Conservation (phyloP, 2,888 invertebrate genomes). For the Exephanes ischioxanthus region DNA sequence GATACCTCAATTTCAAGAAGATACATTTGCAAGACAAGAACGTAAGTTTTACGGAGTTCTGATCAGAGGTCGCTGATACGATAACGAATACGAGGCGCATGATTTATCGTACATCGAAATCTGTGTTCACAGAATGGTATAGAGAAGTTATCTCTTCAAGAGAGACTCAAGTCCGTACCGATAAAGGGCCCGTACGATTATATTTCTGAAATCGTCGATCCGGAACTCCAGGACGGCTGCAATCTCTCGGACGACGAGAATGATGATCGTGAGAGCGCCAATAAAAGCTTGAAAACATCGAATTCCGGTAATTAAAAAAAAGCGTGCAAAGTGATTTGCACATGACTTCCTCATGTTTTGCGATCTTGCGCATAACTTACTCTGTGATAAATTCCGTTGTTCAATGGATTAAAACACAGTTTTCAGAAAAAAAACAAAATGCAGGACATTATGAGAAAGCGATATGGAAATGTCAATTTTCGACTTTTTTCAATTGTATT, state of each 20-base stretch:
- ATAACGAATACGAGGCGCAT: background rate
- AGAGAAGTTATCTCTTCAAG: conserved; percentile 80
- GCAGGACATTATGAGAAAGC: no score
- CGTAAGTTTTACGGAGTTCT: conserved; percentile 78
- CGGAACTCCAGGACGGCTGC: conserved; percentile 83
- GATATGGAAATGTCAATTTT: no score
- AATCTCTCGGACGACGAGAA: conserved; percentile 83
- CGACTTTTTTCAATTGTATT: no score
- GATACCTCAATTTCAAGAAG: conserved; percentile 95
- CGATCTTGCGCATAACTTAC: no score
- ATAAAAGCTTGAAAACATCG: conserved; percentile 79
- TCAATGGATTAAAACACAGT: no score
- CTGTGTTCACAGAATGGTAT: conserved; percentile 76
- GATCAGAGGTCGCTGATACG: background rate
- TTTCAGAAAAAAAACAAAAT: no score
- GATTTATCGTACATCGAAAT: background rate
- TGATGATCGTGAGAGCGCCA: conserved; percentile 79
- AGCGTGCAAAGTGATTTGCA: background rate
- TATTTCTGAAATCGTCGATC: conserved; percentile 83
- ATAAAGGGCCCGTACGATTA: conserved; percentile 82
- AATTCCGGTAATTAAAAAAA: conserved; percentile 78
- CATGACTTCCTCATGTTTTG: background rate
- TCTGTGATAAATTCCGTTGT: no score
- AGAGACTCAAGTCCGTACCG: conserved; percentile 80
- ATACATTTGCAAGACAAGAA: conserved; percentile 91